Percentiles rank a stretch among this genome's conserved stretches.
Evolutionary conservation across 2,888 invertebrate genomes (phyloP).

Genomic region (Yponomeuta cagnagella): DNA sequence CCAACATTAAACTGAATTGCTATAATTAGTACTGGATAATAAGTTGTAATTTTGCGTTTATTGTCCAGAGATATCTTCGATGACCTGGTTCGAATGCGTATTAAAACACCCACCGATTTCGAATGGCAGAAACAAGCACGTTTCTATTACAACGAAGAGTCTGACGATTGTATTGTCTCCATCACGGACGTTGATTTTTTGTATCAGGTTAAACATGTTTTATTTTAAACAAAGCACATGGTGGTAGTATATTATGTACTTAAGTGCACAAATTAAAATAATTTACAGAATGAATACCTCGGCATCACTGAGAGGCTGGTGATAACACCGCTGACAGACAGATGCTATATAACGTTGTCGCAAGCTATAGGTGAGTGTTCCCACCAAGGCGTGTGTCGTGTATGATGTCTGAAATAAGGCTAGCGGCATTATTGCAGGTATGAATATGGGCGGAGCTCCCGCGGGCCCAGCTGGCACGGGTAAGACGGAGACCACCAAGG

Average conservation of each 20-base stretch:
- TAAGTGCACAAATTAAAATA: too few relatives aligned
- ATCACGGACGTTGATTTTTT: conserved; percentile 91
- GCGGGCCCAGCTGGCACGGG: conserved; percentile 96
- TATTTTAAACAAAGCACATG: too few relatives aligned
- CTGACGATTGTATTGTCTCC: conserved; percentile 82
- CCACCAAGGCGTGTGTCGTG: background rate
- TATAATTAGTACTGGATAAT: background rate
- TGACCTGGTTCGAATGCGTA: conserved; percentile 81
- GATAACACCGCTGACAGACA: conserved; percentile 93
- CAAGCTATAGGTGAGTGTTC: conserved; percentile 81
- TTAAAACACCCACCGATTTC: conserved; percentile 83
- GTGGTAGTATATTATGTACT: too few relatives aligned
- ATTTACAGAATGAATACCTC: conserved; percentile 83
- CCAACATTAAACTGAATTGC: background rate
- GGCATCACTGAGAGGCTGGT: conserved; percentile 92
- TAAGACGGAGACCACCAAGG: conserved; percentile 94
- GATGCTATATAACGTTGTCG: conserved; percentile 92
- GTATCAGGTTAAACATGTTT: conserved; percentile 76
- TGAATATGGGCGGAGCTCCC: conserved; percentile 94
- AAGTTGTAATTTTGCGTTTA: background rate
- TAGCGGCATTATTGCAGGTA: conserved; percentile 50
- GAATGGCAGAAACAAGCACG: conserved; percentile 94
- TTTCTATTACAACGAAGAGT: conserved; percentile 88
- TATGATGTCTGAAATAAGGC: too few relatives aligned
- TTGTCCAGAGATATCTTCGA: conserved; percentile 87